Evolutionary conservation across 2,797 vertebrate species (phyloP).

Genomic region (Coreius guichenoti): DNA sequence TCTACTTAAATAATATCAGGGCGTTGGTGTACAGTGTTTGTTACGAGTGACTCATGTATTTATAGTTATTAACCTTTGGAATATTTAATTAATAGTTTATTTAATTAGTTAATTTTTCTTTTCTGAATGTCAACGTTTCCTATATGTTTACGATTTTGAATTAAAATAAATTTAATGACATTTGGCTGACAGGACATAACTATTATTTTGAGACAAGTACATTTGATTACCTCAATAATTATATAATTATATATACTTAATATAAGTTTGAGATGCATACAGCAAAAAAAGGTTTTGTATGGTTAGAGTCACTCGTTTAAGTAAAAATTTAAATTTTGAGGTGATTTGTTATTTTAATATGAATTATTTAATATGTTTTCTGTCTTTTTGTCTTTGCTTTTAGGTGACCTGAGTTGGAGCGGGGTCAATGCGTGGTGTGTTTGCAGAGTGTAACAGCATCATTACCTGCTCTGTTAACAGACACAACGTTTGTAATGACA

Average conservation of each 20-base stretch:
- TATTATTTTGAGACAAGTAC: neutral
- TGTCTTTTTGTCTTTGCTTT: constrained; percentile 16
- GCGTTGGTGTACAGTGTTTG: neutral
- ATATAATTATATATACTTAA: no score
- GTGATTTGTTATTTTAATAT: neutral
- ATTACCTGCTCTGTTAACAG: constrained; percentile 3
- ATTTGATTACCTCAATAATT: neutral
- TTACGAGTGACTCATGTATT: neutral
- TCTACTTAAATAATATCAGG: neutral
- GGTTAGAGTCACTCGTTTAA: neutral
- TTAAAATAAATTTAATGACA: neutral
- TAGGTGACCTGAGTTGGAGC: constrained; percentile 38
- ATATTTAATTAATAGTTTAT: neutral
- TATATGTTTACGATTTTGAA: neutral
- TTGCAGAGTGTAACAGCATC: neutral
- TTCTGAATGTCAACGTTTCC: neutral
- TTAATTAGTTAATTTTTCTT: neutral
- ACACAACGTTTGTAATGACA: neutral
- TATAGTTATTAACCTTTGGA: neutral
- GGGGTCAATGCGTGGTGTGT: neutral
- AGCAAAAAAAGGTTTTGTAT: neutral
- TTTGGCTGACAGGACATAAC: neutral
- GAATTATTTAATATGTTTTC: neutral
- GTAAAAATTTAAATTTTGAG: neutral
- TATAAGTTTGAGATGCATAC: neutral